These are phyloP conservation scores for Leucosticte australis DNA, from an alignment of 2,113 vertebrate genomes.

Conservation along the genomic window DNA sequence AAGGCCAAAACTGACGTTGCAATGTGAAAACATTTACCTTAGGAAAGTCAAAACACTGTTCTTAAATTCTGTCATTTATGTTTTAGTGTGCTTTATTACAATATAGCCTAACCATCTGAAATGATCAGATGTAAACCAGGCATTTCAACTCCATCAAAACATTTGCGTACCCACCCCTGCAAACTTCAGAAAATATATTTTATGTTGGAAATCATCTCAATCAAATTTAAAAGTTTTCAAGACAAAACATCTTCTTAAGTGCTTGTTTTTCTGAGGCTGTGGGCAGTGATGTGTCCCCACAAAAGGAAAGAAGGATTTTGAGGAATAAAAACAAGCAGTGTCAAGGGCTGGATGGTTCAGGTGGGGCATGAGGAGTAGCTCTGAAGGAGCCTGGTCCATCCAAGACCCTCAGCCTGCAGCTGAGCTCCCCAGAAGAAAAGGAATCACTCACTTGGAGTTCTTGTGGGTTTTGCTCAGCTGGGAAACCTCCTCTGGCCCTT, in stretches of 20 bases:
- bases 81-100: neutral
- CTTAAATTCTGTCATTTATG: neutral
- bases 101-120: neutral
- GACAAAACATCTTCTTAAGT: neutral
- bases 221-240: neutral
- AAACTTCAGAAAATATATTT: neutral
- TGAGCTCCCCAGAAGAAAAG: neutral
- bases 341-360: neutral
- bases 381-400: neutral
- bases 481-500: neutral
- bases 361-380: neutral
- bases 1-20: neutral
- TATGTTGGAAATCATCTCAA: neutral
- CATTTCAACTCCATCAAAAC: neutral
- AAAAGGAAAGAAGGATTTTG: neutral
- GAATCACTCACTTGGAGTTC: rapidly evolving
- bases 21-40: neutral
- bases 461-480: neutral
- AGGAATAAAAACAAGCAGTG: neutral
- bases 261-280: neutral
- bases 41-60: neutral
- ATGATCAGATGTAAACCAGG: neutral
- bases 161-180: neutral
- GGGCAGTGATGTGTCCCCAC: neutral
- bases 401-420: rapidly evolving